Base-by-base conservation (phyloP, 2,888 invertebrate genomes). In the Parthenolecanium corni region DNA sequence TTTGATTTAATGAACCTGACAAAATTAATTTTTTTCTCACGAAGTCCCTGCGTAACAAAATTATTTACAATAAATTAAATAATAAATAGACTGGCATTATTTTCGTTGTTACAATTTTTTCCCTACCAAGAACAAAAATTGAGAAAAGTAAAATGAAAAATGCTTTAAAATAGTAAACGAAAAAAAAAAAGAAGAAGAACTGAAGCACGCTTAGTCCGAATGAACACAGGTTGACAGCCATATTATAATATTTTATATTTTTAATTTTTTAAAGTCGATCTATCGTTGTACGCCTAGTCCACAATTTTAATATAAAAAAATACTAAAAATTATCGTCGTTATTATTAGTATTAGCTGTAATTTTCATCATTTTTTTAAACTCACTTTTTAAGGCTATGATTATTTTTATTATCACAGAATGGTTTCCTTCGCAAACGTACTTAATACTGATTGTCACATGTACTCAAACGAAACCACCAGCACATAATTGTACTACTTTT, bases 161-260 rank as follows among this genome's bases (percentile, higher is more conserved):
- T 12, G 23, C 42, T 12, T n/a, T 12, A 24, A 25, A 6, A 52
- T 52, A 20, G 46, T 16, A 46, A n/a, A 46, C 16, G 14, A 46
- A 46, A 6, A 16, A n/a, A 16, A 16, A n/a, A n/a, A 14, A 49
- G 14, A 42, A 56, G 9, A 56, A 44, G 42, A 54, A 54, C 11
- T 23, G 16, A 53, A 18, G n/a, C 20, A 23, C 23, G 25, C 56
- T 56, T 56, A 56, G 42, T 40, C 44, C 40, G 44, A 56, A 56
- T 56, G 56, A 56, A 56, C 56, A 56, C 56, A 56, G 40, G 56
- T 56, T 42, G 56, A 56, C 56, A 56, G 56, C 56, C 56, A 42
- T 42, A 14, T 16, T 16, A 42, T 42, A 14, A 11, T 38, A 11
- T 6, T 38, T 11, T 11, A 38, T 11, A 38, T 38, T 14, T 11